Evolutionary conservation across 2,888 invertebrate genomes (phyloP).

Genomic region (Ptilodon capucinus): DNA sequence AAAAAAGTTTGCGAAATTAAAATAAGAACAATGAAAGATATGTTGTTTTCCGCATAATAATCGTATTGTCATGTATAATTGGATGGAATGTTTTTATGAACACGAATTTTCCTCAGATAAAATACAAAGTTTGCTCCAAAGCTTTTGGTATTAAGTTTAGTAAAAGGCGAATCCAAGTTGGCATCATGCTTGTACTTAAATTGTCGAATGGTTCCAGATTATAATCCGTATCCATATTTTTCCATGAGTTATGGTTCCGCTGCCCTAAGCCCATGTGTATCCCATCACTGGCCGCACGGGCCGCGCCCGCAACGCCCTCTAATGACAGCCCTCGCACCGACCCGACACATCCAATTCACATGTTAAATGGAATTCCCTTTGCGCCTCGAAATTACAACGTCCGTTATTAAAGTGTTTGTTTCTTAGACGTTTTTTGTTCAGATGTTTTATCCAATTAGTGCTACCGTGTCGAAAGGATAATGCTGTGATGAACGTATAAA

Average conservation of each 20-base stretch:
- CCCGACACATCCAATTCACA: constrained; percentile 79
- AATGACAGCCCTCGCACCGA: constrained; percentile 68
- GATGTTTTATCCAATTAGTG: constrained; percentile 80
- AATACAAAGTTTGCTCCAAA: too few relatives aligned
- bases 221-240: not conserved
- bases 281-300: constrained; percentile 9
- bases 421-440: constrained; percentile 74
- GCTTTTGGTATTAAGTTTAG: too few relatives aligned
- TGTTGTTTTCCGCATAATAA: too few relatives aligned
- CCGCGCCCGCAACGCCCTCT: constrained; percentile 46
- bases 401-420: constrained; percentile 80
- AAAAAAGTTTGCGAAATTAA: too few relatives aligned
- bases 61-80: too few relatives aligned
- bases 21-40: too few relatives aligned
- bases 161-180: too few relatives aligned
- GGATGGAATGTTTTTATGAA: too few relatives aligned
- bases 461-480: constrained; percentile 83
- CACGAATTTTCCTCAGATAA: too few relatives aligned
- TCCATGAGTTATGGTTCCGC: too few relatives aligned
- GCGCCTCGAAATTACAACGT: constrained; percentile 72
- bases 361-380: constrained; percentile 80
- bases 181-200: not conserved
- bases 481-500: constrained; percentile 73
- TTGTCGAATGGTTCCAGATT: not conserved
- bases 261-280: not conserved